Conservation (phyloP, 2,113 vertebrate species). For the Ciconia maguari region DNA sequence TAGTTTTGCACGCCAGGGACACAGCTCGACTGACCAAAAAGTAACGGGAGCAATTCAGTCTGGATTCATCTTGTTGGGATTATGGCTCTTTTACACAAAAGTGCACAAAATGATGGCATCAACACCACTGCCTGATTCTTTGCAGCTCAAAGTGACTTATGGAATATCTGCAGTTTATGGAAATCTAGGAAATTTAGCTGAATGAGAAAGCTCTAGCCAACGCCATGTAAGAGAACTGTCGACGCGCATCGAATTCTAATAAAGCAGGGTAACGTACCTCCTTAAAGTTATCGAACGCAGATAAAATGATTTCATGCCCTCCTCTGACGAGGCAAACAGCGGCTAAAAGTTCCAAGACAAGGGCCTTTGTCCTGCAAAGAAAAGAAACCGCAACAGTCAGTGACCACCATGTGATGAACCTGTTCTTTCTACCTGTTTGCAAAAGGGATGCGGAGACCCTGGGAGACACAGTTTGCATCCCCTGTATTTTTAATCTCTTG, state of each 20-base stretch:
- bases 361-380: conserved; percentile 89
- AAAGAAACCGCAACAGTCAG: background rate
- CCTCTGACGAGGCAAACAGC: conserved; percentile 96
- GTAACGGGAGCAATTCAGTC: background rate
- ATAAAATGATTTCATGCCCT: conserved; percentile 95
- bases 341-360: conserved; percentile 91
- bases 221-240: fast-evolving
- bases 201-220: background rate
- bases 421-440: background rate
- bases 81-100: fast-evolving
- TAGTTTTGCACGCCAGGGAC: background rate
- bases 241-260: fast-evolving
- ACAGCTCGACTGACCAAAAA: background rate
- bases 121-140: too few species aligned
- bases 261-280: conserved; percentile 76
- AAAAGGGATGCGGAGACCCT: background rate
- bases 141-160: background rate
- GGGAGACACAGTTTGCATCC: background rate
- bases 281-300: conserved; percentile 97
- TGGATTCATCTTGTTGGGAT: background rate
- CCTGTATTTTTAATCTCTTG: background rate
- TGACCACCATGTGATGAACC: background rate
- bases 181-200: background rate
- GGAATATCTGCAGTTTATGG: background rate
- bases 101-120: fast-evolving